Base-by-base conservation (phyloP, 2,797 vertebrate genomes). In the Lates japonicus region DNA sequence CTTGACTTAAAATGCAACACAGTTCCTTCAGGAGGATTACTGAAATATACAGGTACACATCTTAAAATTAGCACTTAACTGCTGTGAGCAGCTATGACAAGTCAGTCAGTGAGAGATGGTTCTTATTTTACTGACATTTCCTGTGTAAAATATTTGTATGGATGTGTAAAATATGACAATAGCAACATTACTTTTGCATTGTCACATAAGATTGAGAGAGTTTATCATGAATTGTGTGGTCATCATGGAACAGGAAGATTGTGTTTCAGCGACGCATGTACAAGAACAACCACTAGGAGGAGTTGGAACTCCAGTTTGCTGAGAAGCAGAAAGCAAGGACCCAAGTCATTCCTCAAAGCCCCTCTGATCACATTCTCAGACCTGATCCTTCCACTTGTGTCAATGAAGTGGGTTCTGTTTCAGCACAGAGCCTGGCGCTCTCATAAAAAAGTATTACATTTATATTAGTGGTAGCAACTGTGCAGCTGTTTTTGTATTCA, bases 271-370 rank as follows among this genome's bases (percentile, higher is more conserved):
- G 14, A 25, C 19, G 3, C 4, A 19, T 62, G 44, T 29, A 5
- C 9, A 16, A 62, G 35, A 54, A 37, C 20, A 22, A 25, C 89
- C 91, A 85, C 88, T 69, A 85, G 86, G 74, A 59, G 86, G 83
- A 61, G 87, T 54, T 65, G 68, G 55, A 59, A 59, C n/a, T 80
- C 74, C 63, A 71, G 12, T 11, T 19, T 35, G 19, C 48, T 22
- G 5, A 49, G 25, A 35, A 25, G 2, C 13, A 25, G 37, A 22
- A 49, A 20, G 52, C 6, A 3, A n/a, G 22, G 14, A n/a, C 19
- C n/a, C 2, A 20, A 61, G 20, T 49, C 1, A 3, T 22, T 70
- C 67, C 22, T 55, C 55, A 35, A 14, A 58, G 14, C 35, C 17
- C 13, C 19, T 35, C 11, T 29, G 20, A 20, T 51, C 31, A 41